A percentile compares a stretch with the other conserved stretches of the same genome.
These are phyloP conservation scores for Hippopotamyrus pictus DNA, from an alignment of 2,797 vertebrate species.

Conservation along the genomic window DNA sequence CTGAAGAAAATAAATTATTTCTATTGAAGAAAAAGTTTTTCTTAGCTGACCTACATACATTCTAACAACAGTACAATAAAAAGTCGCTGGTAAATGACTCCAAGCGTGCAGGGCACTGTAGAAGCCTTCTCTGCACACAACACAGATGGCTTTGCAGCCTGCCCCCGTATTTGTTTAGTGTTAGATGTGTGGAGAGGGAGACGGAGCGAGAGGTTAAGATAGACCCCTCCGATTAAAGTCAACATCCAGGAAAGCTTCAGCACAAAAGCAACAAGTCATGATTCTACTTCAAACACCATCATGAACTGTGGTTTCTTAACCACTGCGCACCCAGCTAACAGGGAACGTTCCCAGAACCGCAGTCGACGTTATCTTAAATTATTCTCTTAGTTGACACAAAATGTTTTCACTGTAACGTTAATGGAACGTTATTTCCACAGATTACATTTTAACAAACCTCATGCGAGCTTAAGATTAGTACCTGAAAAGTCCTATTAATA, in stretches of 20 bases:
- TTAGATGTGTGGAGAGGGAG: neutral
- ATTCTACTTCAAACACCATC: neutral
- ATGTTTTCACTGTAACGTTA: neutral
- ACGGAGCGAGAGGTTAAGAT: neutral
- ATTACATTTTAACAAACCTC: neutral
- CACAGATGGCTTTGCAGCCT: neutral
- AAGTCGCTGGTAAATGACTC: neutral
- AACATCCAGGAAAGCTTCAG: neutral
- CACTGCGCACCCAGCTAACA: neutral
- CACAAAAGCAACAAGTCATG: neutral
- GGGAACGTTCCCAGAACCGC: neutral
- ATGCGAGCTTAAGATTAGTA: neutral
- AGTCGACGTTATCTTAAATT: neutral
- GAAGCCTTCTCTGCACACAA: neutral
- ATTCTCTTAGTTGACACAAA: neutral
- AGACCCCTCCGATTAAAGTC: neutral
- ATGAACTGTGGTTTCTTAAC: neutral
- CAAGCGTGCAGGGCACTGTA: too few relatives aligned
- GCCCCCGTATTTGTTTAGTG: neutral
- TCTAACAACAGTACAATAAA: neutral
- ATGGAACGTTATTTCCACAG: neutral
- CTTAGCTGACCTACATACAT: neutral
- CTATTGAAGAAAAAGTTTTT: slow-evolving; percentile 1
- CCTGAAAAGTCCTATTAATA: neutral
- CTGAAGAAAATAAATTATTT: neutral